A percentile compares a stretch with the other conserved stretches of the same genome.
Conservation (phyloP, 2,113 vertebrate species). For the Ginglymostoma cirratum region DNA sequence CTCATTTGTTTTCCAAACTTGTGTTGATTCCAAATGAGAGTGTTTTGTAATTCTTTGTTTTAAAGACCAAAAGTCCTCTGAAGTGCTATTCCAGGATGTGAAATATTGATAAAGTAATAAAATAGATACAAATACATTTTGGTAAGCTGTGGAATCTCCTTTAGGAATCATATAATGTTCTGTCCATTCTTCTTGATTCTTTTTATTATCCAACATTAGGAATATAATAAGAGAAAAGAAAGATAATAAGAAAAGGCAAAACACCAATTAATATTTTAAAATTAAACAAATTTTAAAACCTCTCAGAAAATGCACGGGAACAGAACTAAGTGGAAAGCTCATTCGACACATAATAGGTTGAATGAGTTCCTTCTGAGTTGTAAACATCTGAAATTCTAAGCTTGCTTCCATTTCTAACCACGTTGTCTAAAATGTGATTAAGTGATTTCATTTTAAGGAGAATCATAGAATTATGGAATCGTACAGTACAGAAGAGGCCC, state of each 20-base stretch:
- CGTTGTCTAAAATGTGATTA: neutral
- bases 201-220: neutral
- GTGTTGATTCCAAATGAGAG: neutral
- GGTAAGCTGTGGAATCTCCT: neutral
- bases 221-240: neutral
- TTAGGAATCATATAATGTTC: neutral
- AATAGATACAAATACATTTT: neutral
- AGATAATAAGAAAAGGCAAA: neutral
- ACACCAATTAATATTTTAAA: neutral
- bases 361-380: neutral
- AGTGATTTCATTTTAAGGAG: neutral
- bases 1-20: neutral
- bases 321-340: neutral
- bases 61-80: neutral
- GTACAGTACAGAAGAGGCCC: too few relatives aligned
- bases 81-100: neutral
- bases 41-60: neutral
- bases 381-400: neutral
- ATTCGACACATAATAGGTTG: neutral
- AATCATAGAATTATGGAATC: too few relatives aligned
- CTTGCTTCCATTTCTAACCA: neutral
- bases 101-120: neutral
- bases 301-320: neutral
- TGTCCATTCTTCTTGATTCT: neutral
- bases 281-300: neutral